Evolutionary conservation across 2,888 invertebrate species (phyloP).

Genomic region (Sminthurides aquaticus): DNA sequence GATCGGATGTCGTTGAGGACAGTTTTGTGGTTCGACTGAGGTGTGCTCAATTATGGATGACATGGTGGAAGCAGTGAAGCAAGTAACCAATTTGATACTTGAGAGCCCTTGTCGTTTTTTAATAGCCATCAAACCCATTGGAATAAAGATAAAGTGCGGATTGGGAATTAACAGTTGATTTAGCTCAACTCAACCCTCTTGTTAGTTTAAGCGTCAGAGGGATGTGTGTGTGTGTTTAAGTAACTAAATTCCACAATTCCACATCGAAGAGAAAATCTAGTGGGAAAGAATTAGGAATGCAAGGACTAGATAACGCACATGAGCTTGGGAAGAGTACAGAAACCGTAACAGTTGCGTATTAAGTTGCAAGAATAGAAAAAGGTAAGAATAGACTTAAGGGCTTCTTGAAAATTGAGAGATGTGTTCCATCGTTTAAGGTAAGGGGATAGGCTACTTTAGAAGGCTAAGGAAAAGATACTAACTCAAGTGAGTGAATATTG

Average conservation of each 20-base stretch:
- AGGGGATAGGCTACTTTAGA: no score
- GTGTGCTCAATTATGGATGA: conserved; percentile 4
- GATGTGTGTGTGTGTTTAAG: no score
- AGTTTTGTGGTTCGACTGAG: neutral
- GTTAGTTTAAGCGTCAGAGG: neutral
- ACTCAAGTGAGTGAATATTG: neutral
- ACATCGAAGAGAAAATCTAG: no score
- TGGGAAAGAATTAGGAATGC: no score
- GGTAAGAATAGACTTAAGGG: no score
- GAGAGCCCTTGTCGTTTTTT: neutral
- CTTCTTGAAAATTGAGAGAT: no score
- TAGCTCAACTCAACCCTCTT: neutral
- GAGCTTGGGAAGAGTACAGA: no score
- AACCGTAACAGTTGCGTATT: no score
- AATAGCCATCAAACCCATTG: neutral
- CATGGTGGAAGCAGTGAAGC: neutral
- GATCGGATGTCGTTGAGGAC: conserved; percentile 21
- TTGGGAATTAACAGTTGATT: neutral
- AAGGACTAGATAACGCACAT: no score
- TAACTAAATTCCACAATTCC: no score
- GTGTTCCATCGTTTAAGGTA: no score
- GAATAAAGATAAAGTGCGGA: neutral
- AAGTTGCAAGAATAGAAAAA: neutral
- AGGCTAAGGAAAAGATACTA: neutral
- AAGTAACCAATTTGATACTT: neutral